Conservation (phyloP, 2,888 invertebrate genomes). For the Orthonevra nobilis region DNA sequence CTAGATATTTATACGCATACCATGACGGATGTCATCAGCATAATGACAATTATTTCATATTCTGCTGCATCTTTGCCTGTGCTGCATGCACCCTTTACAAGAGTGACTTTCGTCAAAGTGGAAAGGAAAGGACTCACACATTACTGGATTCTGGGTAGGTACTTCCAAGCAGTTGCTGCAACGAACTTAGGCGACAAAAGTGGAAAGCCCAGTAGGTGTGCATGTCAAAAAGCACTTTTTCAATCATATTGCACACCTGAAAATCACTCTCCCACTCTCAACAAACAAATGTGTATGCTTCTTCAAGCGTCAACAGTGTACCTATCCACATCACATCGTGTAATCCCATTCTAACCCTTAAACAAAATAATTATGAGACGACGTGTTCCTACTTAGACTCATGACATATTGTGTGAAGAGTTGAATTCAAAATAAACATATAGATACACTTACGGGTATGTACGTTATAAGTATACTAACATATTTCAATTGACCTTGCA, state of each 20-base stretch:
- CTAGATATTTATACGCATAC: conserved; percentile 9
- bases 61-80: conserved; percentile 51
- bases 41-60: conserved; percentile 70
- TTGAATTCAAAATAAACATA: neutral
- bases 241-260: conserved; percentile 67
- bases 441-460: no score
- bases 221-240: conserved; percentile 70
- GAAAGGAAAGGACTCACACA: conserved; percentile 65
- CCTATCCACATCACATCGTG: conserved; percentile 1
- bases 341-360: conserved; percentile 51
- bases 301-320: conserved; percentile 42
- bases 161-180: conserved; percentile 22
- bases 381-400: conserved; percentile 5
- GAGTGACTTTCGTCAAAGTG: conserved; percentile 60
- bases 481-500: conserved; percentile 46
- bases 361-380: conserved; percentile 27
- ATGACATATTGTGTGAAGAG: conserved; percentile 16
- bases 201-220: conserved; percentile 61
- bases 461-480: no score
- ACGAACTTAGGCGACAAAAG: conserved; percentile 46
- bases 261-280: conserved; percentile 38
- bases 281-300: conserved; percentile 32
- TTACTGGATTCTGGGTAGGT: conserved; percentile 59
- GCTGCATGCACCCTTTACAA: conserved; percentile 47
- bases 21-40: conserved; percentile 66